These are phyloP conservation scores for Periophthalmus modestus DNA, from an alignment of 2,113 vertebrate genomes.

Conservation along the genomic window DNA sequence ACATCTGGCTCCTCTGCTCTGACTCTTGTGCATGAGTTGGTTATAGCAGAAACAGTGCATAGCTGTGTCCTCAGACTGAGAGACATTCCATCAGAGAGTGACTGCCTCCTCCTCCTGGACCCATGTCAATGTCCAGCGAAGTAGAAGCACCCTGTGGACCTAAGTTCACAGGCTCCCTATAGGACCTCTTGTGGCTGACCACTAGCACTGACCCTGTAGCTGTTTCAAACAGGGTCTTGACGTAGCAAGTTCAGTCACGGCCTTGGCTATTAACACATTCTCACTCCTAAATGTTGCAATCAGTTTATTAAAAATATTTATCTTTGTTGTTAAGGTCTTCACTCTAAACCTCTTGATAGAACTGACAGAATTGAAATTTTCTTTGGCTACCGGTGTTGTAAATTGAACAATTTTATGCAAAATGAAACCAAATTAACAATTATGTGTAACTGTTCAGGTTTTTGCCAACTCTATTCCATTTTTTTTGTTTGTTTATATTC, in stretches of 20 bases:
- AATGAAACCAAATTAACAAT: too few relatives aligned
- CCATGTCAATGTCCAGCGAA: conserved; percentile 16
- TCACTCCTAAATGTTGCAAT: not conserved
- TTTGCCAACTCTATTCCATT: too few relatives aligned
- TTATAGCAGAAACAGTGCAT: conserved; percentile 20
- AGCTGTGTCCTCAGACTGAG: conserved; percentile 10
- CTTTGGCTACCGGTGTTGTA: too few relatives aligned
- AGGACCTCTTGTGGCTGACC: conserved; percentile 4
- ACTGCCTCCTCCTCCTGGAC: conserved; percentile 37
- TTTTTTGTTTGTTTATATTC: too few relatives aligned
- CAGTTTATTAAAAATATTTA: too few relatives aligned
- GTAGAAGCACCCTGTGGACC: conserved; percentile 11
- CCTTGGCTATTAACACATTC: not conserved
- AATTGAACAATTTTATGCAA: too few relatives aligned
- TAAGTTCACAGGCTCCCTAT: not conserved
- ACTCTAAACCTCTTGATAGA: too few relatives aligned
- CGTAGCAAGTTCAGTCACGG: not conserved
- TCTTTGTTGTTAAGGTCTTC: too few relatives aligned
- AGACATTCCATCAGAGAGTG: conserved; percentile 23
- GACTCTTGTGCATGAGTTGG: conserved; percentile 10
- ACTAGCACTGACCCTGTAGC: not conserved
- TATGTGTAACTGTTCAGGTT: too few relatives aligned
- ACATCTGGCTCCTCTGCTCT: conserved; percentile 9
- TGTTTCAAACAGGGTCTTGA: not conserved
- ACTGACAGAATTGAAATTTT: too few relatives aligned